Base-by-base conservation (phyloP, 1,140 invertebrate genomes). In the Drosophila subobscura region DNA sequence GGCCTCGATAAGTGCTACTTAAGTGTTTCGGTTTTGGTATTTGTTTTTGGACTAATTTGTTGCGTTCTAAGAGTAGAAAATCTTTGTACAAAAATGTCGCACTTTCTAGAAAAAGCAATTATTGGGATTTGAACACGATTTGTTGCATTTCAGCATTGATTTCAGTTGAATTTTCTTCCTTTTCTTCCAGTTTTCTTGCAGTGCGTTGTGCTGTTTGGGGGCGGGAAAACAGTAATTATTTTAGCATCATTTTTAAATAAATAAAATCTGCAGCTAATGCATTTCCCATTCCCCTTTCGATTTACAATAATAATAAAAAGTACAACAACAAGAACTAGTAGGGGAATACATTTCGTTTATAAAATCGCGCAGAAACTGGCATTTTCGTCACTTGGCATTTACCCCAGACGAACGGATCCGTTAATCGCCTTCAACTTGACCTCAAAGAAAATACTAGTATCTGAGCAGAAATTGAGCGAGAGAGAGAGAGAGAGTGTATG, bases 351-450 rank as follows among this genome's bases (percentile, higher is more conserved):
- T 72, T 79, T 80, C 72, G 50, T 52, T 81, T 47, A 75, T 29
- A 66, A 78, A 86, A 61, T 68, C 74, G 77, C 70, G 41, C 66
- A 53, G 46, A 86, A 86, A 86, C 81, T 86, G 81, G 7, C 16
- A 52, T 54, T 75, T 75, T 66, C 61, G 49, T 63, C 54, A 42
- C 52, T 78, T 75, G 56, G 41, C 61, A 76, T 53, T 84, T 68
- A 25, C 27, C 29, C 22, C 37, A 10, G 37, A 53, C 25, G 29
- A 33, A 10, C 29, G 29, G 29, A 33, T 10, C n/a, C 16, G 41
- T 41, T 46, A 63, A 72, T 58, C 44, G 64, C 74, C 89, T 85
- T 90, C 83, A 81, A 90, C 83, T 90, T 81, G 88, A 79, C 79
- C 78, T 75, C 83, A 59, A 67, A 33, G 60, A 72, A 76, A 72